Evolutionary conservation across 2,113 vertebrate species (phyloP).

Genomic region (Antechinus flavipes): DNA sequence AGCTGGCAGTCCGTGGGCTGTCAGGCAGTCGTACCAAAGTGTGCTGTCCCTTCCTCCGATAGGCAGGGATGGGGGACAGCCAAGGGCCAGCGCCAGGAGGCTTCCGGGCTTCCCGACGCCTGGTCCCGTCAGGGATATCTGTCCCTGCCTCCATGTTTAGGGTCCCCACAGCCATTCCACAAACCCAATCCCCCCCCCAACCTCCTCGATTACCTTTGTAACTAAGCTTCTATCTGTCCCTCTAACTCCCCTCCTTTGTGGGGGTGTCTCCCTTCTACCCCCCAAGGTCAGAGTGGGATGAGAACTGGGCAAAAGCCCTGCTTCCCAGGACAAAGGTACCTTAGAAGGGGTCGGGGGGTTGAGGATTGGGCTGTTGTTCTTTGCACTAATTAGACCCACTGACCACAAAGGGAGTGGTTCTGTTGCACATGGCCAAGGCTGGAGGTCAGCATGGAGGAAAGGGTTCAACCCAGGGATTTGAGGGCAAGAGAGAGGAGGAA

Average conservation of each 20-base stretch:
- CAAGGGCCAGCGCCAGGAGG: neutral
- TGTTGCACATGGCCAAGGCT: conserved; percentile 41
- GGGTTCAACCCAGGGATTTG: neutral
- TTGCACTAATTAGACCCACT: conserved; percentile 59
- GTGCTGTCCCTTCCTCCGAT: neutral
- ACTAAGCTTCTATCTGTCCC: neutral
- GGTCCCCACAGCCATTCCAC: neutral
- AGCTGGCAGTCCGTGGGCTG: neutral
- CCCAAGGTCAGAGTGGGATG: neutral
- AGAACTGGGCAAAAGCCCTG: neutral
- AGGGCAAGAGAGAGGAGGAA: neutral
- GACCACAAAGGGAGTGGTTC: neutral
- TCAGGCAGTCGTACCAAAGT: conserved; percentile 49
- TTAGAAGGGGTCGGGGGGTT: neutral
- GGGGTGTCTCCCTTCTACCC: neutral
- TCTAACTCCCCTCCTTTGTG: neutral
- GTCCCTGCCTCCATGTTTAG: conserved; percentile 15
- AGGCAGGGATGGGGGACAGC: neutral
- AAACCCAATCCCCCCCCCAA: neutral
- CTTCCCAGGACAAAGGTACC: neutral
- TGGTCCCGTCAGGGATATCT: neutral
- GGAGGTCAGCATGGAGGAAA: neutral
- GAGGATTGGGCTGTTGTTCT: neutral
- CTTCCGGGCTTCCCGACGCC: neutral
- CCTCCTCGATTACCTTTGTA: neutral